These are phyloP conservation scores for Rhinopomastus cyanomelas DNA, from an alignment of 2,113 vertebrate genomes.

Conservation along the genomic window DNA sequence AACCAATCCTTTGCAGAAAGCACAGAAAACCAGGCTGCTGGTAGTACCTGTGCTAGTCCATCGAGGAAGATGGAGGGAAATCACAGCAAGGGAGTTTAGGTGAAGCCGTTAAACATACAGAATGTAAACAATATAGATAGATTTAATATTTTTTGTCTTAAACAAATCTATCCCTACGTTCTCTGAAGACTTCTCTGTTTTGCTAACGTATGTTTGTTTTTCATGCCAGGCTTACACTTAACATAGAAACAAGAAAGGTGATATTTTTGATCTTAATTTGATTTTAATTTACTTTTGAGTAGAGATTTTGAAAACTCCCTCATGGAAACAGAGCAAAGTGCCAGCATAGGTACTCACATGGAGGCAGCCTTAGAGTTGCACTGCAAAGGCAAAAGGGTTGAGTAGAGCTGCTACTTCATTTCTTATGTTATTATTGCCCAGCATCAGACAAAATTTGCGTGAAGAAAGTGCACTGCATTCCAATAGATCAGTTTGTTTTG, in stretches of 20 bases:
- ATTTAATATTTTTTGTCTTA: background rate
- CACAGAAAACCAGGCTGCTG: background rate
- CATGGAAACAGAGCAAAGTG: background rate
- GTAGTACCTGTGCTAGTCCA: background rate
- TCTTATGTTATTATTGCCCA: background rate
- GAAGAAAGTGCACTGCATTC: background rate
- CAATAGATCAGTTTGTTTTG: background rate
- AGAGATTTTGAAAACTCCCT: background rate
- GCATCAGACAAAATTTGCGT: background rate
- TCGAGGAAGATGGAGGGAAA: background rate
- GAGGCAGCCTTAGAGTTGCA: background rate
- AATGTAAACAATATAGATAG: background rate
- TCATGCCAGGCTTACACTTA: background rate
- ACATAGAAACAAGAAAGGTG: background rate
- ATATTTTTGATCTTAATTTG: background rate
- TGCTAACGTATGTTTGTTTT: background rate
- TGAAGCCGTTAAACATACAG: background rate
- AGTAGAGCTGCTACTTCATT: background rate
- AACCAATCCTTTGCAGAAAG: slow-evolving; percentile 9
- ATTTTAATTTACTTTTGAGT: background rate
- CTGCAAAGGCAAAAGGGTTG: background rate
- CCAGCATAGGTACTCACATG: background rate
- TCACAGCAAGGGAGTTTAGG: background rate
- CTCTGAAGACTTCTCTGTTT: background rate
- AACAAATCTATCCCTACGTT: background rate